phyloP scores from a whole-genome alignment of 1,140 invertebrate species.

The Papilio aristodemus region DNA sequence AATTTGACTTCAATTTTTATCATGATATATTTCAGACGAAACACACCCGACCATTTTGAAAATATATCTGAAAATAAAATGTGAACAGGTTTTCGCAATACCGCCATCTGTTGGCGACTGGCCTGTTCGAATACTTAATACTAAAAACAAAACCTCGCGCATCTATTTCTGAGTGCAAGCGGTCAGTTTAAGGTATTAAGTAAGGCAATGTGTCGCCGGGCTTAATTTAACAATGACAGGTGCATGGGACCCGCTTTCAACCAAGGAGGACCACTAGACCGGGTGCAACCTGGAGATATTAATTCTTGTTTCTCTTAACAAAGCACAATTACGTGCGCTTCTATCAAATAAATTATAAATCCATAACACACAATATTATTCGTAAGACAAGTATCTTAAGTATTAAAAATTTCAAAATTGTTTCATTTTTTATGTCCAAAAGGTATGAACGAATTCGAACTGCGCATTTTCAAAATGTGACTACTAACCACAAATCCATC shows the following conservation, averaged over 20 bases:
- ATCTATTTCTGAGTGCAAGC: constrained; percentile 36
- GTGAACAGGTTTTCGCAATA: constrained; percentile 34
- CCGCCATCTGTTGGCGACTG: constrained; percentile 69
- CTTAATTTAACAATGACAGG: constrained; percentile 73
- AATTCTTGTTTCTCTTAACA: constrained; percentile 50
- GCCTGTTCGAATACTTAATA: constrained; percentile 41
- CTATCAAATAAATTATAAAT: constrained; percentile 36
- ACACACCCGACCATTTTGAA: neutral
- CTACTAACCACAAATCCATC: too few relatives aligned
- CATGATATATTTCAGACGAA: constrained; percentile 23
- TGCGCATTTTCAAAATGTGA: too few relatives aligned
- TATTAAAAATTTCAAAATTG: too few relatives aligned
- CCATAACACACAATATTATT: too few relatives aligned
- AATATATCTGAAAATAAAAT: constrained; percentile 34
- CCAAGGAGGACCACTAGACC: constrained; percentile 70
- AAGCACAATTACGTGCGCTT: constrained; percentile 37
- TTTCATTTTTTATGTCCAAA: too few relatives aligned
- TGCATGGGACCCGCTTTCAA: constrained; percentile 52
- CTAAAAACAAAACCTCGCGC: constrained; percentile 1
- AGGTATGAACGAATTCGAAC: too few relatives aligned
- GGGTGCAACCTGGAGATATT: constrained; percentile 57
- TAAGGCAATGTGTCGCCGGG: constrained; percentile 65
- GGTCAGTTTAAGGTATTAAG: constrained; percentile 61
- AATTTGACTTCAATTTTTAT: constrained; percentile 1
- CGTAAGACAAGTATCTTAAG: too few relatives aligned